Conservation (phyloP, 2,888 invertebrate genomes). For the Drosophila ezoana region DNA sequence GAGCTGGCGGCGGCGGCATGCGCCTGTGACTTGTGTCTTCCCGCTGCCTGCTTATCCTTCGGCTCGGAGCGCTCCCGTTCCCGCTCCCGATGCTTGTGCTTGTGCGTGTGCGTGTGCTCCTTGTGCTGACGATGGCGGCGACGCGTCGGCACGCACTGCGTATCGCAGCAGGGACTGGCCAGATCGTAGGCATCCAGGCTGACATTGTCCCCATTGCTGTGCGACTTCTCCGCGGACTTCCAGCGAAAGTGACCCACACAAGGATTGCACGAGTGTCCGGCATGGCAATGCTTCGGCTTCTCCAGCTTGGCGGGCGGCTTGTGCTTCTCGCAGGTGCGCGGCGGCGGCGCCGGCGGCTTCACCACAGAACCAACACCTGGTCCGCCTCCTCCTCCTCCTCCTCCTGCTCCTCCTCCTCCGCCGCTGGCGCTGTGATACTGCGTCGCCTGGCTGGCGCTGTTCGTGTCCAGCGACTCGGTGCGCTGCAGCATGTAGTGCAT, state of each 20-base stretch:
- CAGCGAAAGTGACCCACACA: slow-evolving; percentile 87
- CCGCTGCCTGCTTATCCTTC: slow-evolving; percentile 51
- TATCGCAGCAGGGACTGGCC: slow-evolving; percentile 94
- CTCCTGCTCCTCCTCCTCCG: slow-evolving; percentile 7
- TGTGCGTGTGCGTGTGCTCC: slow-evolving; percentile 88
- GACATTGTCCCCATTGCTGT: slow-evolving; percentile 87
- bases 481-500: slow-evolving; percentile 88
- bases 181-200: slow-evolving; percentile 94
- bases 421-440: slow-evolving; percentile 60
- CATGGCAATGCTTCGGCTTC: slow-evolving; percentile 84
- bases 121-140: slow-evolving; percentile 87
- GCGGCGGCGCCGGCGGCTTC: slow-evolving; percentile 82
- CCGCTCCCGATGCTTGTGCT: slow-evolving; percentile 87
- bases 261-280: slow-evolving; percentile 89
- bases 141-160: slow-evolving; percentile 91
- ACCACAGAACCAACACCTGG: slow-evolving; percentile 4
- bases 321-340: slow-evolving; percentile 83
- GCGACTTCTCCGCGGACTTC: slow-evolving; percentile 83
- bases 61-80: slow-evolving; percentile 84
- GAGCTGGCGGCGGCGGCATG: slow-evolving; percentile 41
- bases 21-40: slow-evolving; percentile 40
- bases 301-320: slow-evolving; percentile 76
- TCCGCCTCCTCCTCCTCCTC: slow-evolving; percentile 8
- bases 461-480: slow-evolving; percentile 85
- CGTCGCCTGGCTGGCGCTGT: slow-evolving; percentile 46